Percentiles rank a stretch among this genome's conserved stretches.
Evolutionary conservation across 2,888 invertebrate genomes (phyloP).

Genomic region (Noctua comes): DNA sequence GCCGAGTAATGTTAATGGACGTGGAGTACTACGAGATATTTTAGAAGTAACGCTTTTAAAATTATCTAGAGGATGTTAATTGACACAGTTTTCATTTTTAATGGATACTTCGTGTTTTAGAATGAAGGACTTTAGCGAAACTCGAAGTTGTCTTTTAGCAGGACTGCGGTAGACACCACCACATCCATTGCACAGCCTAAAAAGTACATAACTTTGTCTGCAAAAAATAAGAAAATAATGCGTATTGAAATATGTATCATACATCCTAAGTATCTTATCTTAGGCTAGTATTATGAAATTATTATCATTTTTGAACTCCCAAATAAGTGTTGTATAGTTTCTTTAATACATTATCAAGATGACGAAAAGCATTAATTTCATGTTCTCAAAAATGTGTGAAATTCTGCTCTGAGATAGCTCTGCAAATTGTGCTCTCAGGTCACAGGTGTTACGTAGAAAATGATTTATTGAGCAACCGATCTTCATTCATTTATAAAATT

Average conservation of each 20-base stretch:
- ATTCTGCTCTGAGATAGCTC: background rate
- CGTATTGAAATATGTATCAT: background rate
- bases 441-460: background rate
- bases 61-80: conserved; percentile 25
- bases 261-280: no score
- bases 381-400: background rate
- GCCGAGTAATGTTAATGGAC: conserved; percentile 43
- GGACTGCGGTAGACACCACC: background rate
- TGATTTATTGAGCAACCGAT: background rate
- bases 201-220: background rate
- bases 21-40: conserved; percentile 21
- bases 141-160: background rate
- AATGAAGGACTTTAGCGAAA: background rate
- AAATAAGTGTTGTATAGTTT: background rate
- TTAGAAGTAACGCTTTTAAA: conserved; percentile 30
- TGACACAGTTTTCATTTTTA: background rate
- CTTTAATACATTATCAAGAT: background rate
- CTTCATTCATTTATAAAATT: conserved; percentile 21
- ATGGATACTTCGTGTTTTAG: background rate
- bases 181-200: background rate
- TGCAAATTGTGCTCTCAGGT: no score
- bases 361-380: background rate
- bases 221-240: background rate
- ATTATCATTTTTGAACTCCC: background rate
- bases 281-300: background rate